Evolutionary conservation across 2,113 vertebrate species (phyloP), one percentile per base, ranked within the genome.

Genomic region (Bufo bufo): DNA sequence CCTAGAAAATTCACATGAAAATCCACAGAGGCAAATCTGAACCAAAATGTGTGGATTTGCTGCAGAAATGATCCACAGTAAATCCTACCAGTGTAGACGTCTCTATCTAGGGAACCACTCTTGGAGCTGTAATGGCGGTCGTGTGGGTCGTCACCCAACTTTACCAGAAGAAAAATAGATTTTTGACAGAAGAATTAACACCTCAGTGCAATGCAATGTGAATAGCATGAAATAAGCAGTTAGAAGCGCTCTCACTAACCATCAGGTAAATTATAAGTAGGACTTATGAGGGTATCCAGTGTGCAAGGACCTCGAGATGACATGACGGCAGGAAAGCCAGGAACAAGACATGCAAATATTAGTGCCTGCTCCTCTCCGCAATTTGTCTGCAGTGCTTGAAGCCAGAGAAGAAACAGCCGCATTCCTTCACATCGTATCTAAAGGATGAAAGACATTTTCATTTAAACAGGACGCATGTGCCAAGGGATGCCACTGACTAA

Each of bases 341-440:
- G 98, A 89, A 99, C 97, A 17, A 99, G 96, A 90, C 97, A 98
- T 90, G 98, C 98, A 84, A 98, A 99, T 90, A 97, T 96, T 90
- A 99, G 94, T 89, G 97, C 95, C 94, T 99, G 98, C 90, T 99
- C 98, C 92, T 99, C 98, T 0, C 94, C 94, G 90, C 96, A 99
- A 94, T 97, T 97, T 84, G 96, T 97, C 93, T 99, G 97, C 90
- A 99, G 96, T 6, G 97, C 97, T 91, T 99, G 98, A 78, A 99
- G 95, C 98, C 98, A 99, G 83, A 99, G 96, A 91, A 99, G 96
- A 94, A 97, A 99, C 74, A 99, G 95, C 17, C 98, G 96, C 91
- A 99, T 99, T 84, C 98, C 98, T 94, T 99, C 98, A 90, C 97
- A 98, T 93, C 98, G 95, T 93, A 99, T 96, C 98, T 99, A 89